Percentiles rank a stretch among this genome's conserved stretches.
These are phyloP conservation scores for Graphium colonna DNA, from an alignment of 2,888 invertebrate species.

Conservation along the genomic window DNA sequence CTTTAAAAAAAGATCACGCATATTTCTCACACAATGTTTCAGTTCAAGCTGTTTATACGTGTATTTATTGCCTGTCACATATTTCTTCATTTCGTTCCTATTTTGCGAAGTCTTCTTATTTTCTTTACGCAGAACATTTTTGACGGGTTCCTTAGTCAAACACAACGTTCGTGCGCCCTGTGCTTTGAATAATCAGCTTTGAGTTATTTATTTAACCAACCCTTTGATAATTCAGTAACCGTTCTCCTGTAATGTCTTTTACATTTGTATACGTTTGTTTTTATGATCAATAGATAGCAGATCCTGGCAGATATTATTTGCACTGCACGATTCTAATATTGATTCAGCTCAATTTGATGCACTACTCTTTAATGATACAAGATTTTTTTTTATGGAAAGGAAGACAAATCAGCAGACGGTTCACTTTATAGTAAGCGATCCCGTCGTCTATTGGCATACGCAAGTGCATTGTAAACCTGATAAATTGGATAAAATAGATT, in stretches of 20 bases:
- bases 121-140: not conserved
- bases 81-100: not conserved
- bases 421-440: too few relatives aligned
- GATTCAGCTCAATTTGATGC: too few relatives aligned
- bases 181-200: conserved; percentile 19
- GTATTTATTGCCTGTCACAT: not conserved
- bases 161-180: not conserved
- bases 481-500: too few relatives aligned
- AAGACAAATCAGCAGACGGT: too few relatives aligned
- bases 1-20: not conserved
- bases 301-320: too few relatives aligned
- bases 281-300: too few relatives aligned
- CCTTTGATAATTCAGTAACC: conserved; percentile 16
- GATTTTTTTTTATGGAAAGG: too few relatives aligned
- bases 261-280: conserved; percentile 3
- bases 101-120: not conserved
- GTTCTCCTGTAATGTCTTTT: conserved; percentile 4
- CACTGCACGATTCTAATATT: too few relatives aligned
- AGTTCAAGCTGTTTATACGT: not conserved
- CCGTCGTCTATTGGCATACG: too few relatives aligned
- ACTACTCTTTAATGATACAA: too few relatives aligned
- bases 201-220: conserved; percentile 17
- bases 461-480: too few relatives aligned
- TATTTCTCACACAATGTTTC: not conserved
- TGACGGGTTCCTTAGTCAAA: conserved; percentile 1